Conservation (phyloP, 1,140 invertebrate species). For the Amyelois transitella region DNA sequence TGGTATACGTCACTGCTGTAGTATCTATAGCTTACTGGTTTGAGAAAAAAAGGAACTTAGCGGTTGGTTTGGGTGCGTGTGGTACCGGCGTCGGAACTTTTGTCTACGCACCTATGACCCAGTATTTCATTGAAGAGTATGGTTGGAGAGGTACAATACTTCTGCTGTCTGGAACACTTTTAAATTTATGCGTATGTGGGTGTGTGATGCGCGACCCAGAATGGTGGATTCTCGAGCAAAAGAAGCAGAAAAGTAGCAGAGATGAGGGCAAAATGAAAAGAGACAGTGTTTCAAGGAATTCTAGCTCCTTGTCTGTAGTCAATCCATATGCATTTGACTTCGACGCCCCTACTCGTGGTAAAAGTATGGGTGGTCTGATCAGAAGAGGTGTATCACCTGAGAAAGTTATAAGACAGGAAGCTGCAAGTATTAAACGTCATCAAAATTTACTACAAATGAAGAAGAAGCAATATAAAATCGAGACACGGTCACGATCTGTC, state of each 20-base stretch:
- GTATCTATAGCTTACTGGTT: constrained; percentile 98
- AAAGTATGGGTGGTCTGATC: constrained; percentile 70
- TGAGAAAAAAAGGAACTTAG: constrained; percentile 92
- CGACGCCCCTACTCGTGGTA: constrained; percentile 40
- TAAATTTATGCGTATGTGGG: constrained; percentile 93
- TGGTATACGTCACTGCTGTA: constrained; percentile 92
- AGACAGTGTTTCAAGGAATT: constrained; percentile 42
- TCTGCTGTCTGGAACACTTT: constrained; percentile 86
- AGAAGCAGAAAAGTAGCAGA: constrained; percentile 45
- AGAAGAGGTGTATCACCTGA: constrained; percentile 79
- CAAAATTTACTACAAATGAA: constrained; percentile 48
- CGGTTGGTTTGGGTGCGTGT: constrained; percentile 93
- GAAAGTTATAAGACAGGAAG: constrained; percentile 79
- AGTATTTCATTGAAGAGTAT: constrained; percentile 83
- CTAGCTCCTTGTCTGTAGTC: constrained; percentile 68
- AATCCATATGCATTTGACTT: constrained; percentile 50
- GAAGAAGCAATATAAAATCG: constrained; percentile 39
- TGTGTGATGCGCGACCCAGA: constrained; percentile 90
- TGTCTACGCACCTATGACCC: constrained; percentile 88
- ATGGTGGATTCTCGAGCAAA: constrained; percentile 81
- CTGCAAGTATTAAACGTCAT: constrained; percentile 67
- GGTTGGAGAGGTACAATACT: constrained; percentile 92
- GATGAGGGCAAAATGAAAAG: constrained; percentile 34
- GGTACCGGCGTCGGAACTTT: constrained; percentile 91
- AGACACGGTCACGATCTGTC: constrained; percentile 74